These are phyloP conservation scores for Axea sp. DNA, from an alignment of 2,888 invertebrate species.

Conservation along the genomic window DNA sequence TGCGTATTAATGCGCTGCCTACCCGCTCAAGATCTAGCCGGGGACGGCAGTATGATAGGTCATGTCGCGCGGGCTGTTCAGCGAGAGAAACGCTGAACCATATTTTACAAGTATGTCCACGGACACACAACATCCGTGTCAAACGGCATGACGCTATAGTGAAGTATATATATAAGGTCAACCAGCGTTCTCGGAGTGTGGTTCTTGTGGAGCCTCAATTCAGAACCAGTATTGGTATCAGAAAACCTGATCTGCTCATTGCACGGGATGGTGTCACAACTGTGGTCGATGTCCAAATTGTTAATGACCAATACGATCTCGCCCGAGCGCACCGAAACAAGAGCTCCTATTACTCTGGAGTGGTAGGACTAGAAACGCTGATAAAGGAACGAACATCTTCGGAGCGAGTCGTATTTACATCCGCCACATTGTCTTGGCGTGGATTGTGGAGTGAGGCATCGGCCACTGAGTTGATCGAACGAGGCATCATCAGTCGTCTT, in stretches of 20 bases:
- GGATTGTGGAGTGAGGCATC: slow-evolving; percentile 54
- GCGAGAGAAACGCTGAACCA: slow-evolving; percentile 70
- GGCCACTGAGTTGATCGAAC: too few species aligned
- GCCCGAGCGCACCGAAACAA: slow-evolving; percentile 7
- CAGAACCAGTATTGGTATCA: slow-evolving; percentile 45
- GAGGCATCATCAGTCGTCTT: too few species aligned
- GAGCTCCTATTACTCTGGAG: background rate
- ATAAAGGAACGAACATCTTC: background rate
- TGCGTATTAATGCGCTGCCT: slow-evolving; percentile 71
- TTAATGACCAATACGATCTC: slow-evolving; percentile 43
- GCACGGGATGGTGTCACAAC: background rate
- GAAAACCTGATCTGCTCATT: slow-evolving; percentile 54
- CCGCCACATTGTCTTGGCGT: slow-evolving; percentile 55
- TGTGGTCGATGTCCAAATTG: slow-evolving; percentile 56
- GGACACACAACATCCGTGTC: slow-evolving; percentile 72
- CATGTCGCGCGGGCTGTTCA: slow-evolving; percentile 68
- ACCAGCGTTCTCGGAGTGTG: background rate
- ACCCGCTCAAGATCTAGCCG: slow-evolving; percentile 67
- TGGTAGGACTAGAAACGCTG: background rate
- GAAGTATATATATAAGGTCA: slow-evolving; percentile 11
- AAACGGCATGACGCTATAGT: slow-evolving; percentile 69
- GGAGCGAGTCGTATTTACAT: slow-evolving; percentile 18
- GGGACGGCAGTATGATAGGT: slow-evolving; percentile 54
- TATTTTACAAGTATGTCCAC: slow-evolving; percentile 68
- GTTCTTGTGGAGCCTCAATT: slow-evolving; percentile 65